Percentiles rank a stretch among this genome's conserved stretches.
phyloP scores from a whole-genome alignment of 2,797 vertebrate genomes.

The Lerista edwardsae region DNA sequence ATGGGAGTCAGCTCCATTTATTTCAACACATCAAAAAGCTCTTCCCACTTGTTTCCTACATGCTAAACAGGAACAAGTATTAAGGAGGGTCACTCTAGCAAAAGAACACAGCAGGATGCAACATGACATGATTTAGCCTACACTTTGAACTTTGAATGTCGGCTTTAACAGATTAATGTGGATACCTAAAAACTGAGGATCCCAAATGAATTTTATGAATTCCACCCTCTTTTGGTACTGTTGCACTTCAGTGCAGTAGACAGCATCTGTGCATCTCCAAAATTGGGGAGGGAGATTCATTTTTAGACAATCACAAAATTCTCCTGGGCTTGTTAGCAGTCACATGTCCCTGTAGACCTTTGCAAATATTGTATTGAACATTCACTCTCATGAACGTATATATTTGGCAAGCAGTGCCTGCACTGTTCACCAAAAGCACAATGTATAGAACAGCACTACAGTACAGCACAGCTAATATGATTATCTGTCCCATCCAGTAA shows the following conservation, averaged over 20 bases:
- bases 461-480: slow-evolving; percentile 9
- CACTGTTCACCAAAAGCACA: slow-evolving; percentile 10
- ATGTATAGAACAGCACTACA: not conserved
- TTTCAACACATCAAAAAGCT: not conserved
- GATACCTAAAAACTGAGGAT: not conserved
- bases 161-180: slow-evolving; percentile 34
- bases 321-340: not conserved
- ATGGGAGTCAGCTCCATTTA: not conserved
- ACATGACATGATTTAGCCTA: slow-evolving; percentile 51
- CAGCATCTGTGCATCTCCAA: not conserved
- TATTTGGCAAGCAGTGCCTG: slow-evolving; percentile 45
- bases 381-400: not conserved
- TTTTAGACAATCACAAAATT: not conserved
- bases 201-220: not conserved
- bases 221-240: not conserved
- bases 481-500: slow-evolving; percentile 1
- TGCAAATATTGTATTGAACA: not conserved
- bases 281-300: not conserved
- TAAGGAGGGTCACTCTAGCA: not conserved
- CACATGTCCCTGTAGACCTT: not conserved
- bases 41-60: no score
- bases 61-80: not conserved
- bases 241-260: not conserved
- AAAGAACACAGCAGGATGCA: not conserved
- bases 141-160: slow-evolving; percentile 49